Percentiles rank a stretch among this genome's conserved stretches.
Conservation (phyloP, 2,113 vertebrate species). For the Progne subis region DNA sequence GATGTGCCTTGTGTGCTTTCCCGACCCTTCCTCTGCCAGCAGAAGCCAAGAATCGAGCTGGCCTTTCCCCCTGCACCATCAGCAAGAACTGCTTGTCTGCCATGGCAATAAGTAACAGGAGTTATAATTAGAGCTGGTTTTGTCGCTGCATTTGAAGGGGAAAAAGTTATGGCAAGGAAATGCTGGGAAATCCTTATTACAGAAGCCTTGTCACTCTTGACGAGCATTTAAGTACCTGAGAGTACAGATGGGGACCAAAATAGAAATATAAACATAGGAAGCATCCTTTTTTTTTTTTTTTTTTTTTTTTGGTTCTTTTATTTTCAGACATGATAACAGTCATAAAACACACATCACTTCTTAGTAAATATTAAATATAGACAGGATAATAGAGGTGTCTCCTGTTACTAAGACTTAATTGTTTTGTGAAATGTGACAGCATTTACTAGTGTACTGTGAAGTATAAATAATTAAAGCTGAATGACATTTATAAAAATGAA, state of each 20-base stretch:
- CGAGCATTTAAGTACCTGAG: not conserved
- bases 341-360: not conserved
- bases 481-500: slow-evolving; percentile 12
- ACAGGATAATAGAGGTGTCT: not conserved
- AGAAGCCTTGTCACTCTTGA: not conserved
- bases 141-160: not conserved
- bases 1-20: not conserved
- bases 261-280: not conserved
- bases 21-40: not conserved
- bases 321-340: not conserved
- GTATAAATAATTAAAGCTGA: slow-evolving; percentile 39
- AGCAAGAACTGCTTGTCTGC: not conserved
- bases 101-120: not conserved
- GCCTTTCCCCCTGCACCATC: not conserved
- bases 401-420: slow-evolving; percentile 38
- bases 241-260: not conserved
- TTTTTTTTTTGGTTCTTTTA: not conserved
- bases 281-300: not conserved
- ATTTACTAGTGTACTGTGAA: not conserved
- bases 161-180: not conserved
- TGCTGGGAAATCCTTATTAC: not conserved
- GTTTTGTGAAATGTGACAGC: slow-evolving; percentile 32
- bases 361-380: slow-evolving; percentile 11
- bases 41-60: not conserved
- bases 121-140: not conserved